Conservation (phyloP, 2,888 invertebrate species). For the Tachina lurida region DNA sequence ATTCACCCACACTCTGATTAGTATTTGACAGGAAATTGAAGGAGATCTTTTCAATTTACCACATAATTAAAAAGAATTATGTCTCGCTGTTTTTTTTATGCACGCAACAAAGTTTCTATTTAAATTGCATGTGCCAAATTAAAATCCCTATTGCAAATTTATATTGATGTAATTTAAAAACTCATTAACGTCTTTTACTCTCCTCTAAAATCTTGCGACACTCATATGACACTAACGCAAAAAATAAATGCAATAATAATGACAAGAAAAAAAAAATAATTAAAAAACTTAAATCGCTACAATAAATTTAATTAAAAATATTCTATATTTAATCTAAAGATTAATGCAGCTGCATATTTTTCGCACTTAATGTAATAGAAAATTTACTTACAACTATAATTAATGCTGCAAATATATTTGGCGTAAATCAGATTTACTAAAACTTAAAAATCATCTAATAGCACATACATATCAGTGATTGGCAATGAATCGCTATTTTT, state of each 20-base stretch:
- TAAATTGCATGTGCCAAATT: constrained; percentile 29
- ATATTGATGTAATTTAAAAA: constrained; percentile 66
- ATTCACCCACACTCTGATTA: neutral
- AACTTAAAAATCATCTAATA: constrained; percentile 55
- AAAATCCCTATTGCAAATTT: constrained; percentile 33
- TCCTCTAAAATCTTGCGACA: constrained; percentile 26
- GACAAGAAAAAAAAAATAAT: neutral
- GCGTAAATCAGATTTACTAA: constrained; percentile 64
- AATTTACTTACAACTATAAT: constrained; percentile 60
- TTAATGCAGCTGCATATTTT: constrained; percentile 71
- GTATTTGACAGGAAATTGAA: constrained; percentile 23
- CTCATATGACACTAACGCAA: constrained; percentile 37
- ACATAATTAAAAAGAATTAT: constrained; percentile 60
- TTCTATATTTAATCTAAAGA: constrained; percentile 69
- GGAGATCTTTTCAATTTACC: constrained; percentile 56
- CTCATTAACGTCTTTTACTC: constrained; percentile 48
- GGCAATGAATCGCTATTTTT: too few relatives aligned
- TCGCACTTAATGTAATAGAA: constrained; percentile 71
- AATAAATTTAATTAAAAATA: constrained; percentile 63
- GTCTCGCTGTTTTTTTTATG: neutral
- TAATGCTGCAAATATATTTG: constrained; percentile 56
- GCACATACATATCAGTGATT: too few relatives aligned
- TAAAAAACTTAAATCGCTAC: constrained; percentile 44
- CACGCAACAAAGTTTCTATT: constrained; percentile 38
- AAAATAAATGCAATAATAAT: constrained; percentile 9